Evolutionary conservation across 1,140 invertebrate species (phyloP).

Genomic region (Hycleus phaleratus): DNA sequence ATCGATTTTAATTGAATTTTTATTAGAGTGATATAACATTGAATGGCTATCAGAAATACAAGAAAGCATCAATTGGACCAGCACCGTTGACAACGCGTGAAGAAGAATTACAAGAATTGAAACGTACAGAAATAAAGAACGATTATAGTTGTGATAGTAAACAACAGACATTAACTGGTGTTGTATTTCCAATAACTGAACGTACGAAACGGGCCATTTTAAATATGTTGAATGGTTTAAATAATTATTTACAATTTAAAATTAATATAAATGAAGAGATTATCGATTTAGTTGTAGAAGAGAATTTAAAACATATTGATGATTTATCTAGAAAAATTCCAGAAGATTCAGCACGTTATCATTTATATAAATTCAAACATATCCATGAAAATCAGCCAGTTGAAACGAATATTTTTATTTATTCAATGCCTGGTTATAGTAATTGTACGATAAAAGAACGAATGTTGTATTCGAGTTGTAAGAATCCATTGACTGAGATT

Average conservation of each 20-base stretch:
- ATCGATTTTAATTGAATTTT: constrained; percentile 18
- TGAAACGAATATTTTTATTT: constrained; percentile 89
- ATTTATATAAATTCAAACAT: constrained; percentile 86
- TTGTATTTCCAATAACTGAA: constrained; percentile 86
- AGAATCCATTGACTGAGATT: constrained; percentile 74
- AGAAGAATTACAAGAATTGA: constrained; percentile 78
- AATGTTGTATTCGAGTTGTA: constrained; percentile 97
- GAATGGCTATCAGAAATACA: constrained; percentile 73
- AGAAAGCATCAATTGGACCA: constrained; percentile 68
- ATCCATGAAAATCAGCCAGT: constrained; percentile 58
- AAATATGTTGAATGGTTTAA: constrained; percentile 54
- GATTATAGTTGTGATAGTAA: constrained; percentile 77
- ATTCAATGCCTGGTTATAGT: constrained; percentile 90
- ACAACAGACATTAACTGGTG: constrained; percentile 85
- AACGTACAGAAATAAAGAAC: constrained; percentile 64
- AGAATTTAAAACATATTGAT: constrained; percentile 48
- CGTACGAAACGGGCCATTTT: constrained; percentile 67
- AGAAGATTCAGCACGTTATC: constrained; percentile 78
- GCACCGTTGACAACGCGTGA: constrained; percentile 84
- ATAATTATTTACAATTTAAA: constrained; percentile 71
- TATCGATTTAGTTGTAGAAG: constrained; percentile 63
- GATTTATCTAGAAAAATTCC: constrained; percentile 72
- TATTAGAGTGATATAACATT: constrained; percentile 70
- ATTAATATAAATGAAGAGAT: constrained; percentile 72
- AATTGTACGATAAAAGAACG: constrained; percentile 89